Conservation (phyloP, 2,797 vertebrate genomes). For the Diglossa cyanea region DNA sequence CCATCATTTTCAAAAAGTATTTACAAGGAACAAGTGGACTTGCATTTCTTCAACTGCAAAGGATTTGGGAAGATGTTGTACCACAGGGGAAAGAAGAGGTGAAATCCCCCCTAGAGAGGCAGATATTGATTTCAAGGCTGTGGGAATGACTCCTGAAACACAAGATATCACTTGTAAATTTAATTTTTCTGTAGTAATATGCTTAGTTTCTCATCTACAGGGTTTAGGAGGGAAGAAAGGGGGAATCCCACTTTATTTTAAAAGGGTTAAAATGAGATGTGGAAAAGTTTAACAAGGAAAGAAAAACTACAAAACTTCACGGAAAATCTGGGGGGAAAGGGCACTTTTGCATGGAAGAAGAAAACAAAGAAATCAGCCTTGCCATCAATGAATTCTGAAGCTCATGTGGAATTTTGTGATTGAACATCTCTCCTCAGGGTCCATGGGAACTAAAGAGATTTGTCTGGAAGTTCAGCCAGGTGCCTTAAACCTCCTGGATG, state of each 20-base stretch:
- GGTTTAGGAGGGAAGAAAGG: neutral
- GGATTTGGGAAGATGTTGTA: neutral
- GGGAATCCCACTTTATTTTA: neutral
- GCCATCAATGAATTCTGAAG: neutral
- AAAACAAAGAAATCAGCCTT: neutral
- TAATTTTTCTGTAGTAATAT: neutral
- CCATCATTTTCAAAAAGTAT: neutral
- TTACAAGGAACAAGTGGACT: neutral
- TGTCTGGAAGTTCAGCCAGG: neutral
- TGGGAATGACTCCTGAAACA: neutral
- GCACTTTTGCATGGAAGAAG: neutral
- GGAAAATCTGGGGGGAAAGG: fast-evolving
- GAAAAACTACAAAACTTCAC: neutral
- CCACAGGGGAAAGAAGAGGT: neutral
- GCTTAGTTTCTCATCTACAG: neutral
- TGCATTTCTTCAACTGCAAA: neutral
- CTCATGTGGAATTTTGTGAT: neutral
- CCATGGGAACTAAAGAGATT: neutral
- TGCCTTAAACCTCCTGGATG: neutral
- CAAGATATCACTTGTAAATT: neutral
- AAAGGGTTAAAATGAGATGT: neutral
- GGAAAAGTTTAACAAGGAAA: neutral
- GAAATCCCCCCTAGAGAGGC: neutral
- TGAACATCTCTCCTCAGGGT: neutral
- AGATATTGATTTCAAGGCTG: neutral